These are phyloP conservation scores for Ochropleura plecta DNA, from an alignment of 2,888 invertebrate species.

Conservation along the genomic window DNA sequence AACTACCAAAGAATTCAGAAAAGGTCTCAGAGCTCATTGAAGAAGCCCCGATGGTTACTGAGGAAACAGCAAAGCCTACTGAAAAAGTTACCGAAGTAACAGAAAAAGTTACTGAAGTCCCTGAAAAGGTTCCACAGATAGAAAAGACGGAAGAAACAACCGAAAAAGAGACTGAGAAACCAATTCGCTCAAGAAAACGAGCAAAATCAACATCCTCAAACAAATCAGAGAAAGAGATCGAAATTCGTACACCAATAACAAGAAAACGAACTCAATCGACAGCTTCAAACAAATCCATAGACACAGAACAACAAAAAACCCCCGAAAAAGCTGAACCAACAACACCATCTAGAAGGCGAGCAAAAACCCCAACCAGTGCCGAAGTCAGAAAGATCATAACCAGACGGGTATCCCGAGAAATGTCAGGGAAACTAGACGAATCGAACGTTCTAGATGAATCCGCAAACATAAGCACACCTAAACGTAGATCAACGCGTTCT, in stretches of 20 bases:
- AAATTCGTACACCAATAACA: slow-evolving; percentile 76
- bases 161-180: slow-evolving; percentile 44
- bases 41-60: background rate
- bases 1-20: background rate
- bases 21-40: background rate
- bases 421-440: slow-evolving; percentile 77
- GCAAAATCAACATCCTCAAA: slow-evolving; percentile 72
- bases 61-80: slow-evolving; percentile 1
- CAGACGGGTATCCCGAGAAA: slow-evolving; percentile 82
- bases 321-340: slow-evolving; percentile 67
- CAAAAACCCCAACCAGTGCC: slow-evolving; percentile 79
- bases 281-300: slow-evolving; percentile 75
- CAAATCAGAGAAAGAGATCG: slow-evolving; percentile 61
- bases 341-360: slow-evolving; percentile 71
- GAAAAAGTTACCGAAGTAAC: slow-evolving; percentile 11
- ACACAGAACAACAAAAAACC: slow-evolving; percentile 72
- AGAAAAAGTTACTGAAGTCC: background rate
- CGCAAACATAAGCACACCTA: slow-evolving; percentile 75
- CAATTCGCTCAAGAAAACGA: slow-evolving; percentile 66
- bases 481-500: slow-evolving; percentile 72
- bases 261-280: slow-evolving; percentile 80
- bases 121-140: background rate
- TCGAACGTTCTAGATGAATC: slow-evolving; percentile 75
- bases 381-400: slow-evolving; percentile 84
- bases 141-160: slow-evolving; percentile 36